These are phyloP conservation scores for Ariolimax columbianus DNA, from an alignment of 2,888 invertebrate genomes.

Conservation along the genomic window DNA sequence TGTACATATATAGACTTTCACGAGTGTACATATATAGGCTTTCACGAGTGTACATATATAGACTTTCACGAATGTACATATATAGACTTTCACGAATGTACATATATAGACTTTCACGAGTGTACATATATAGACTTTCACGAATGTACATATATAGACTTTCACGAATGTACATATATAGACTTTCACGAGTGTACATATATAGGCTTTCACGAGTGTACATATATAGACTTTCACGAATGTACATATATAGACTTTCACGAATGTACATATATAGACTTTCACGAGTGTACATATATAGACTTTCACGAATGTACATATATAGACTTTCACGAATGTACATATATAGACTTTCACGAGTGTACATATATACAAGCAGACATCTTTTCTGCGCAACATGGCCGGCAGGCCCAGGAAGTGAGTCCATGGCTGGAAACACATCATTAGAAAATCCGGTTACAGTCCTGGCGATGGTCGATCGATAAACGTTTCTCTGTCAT, in stretches of 20 bases:
- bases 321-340: neutral
- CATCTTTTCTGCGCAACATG: neutral
- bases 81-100: too few relatives aligned
- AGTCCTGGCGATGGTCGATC: neutral
- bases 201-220: too few relatives aligned
- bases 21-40: too few relatives aligned
- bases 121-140: too few relatives aligned
- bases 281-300: neutral
- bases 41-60: too few relatives aligned
- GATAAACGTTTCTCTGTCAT: neutral
- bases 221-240: too few relatives aligned
- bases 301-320: neutral
- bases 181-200: too few relatives aligned
- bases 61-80: too few relatives aligned
- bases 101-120: too few relatives aligned
- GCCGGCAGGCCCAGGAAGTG: neutral
- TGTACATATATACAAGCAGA: neutral
- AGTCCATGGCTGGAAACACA: neutral
- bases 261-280: neutral
- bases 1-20: too few relatives aligned
- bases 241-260: neutral
- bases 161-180: too few relatives aligned
- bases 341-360: neutral
- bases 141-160: too few relatives aligned
- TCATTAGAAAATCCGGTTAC: slow-evolving; percentile 3